phyloP scores from a whole-genome alignment of 2,797 vertebrate species.

The Schizopygopsis pylzovi region DNA sequence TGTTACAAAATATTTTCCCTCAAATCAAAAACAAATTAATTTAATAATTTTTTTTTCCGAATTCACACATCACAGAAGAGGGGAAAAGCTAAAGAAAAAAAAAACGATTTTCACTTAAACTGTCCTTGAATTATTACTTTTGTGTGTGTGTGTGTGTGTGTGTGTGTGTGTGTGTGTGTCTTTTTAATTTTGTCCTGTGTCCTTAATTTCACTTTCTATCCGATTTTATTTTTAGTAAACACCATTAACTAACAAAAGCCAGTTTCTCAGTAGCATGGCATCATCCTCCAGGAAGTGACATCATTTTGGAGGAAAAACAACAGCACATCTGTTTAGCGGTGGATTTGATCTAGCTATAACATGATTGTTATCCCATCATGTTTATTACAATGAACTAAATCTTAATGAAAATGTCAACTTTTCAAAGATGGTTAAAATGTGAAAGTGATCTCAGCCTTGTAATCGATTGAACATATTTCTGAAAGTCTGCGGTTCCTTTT shows the following conservation, averaged over 20 bases:
- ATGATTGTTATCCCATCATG: neutral
- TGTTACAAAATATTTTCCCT: neutral
- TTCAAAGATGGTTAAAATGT: neutral
- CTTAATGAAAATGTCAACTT: neutral
- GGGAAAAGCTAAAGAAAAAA: neutral
- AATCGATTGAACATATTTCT: neutral
- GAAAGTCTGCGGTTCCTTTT: neutral
- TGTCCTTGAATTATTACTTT: no score
- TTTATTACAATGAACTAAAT: neutral
- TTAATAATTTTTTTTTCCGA: no score
- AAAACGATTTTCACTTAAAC: no score
- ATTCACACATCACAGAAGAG: neutral
- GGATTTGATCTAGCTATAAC: neutral
- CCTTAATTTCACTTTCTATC: no score
- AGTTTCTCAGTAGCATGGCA: neutral
- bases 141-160: no score
- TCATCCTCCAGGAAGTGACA: neutral
- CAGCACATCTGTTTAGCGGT: neutral
- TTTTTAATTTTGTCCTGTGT: no score
- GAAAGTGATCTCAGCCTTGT: neutral
- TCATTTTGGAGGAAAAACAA: neutral
- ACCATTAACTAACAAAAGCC: no score
- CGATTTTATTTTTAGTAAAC: no score
- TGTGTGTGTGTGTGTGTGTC: no score
- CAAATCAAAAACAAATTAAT: neutral